Evolutionary conservation across 2,888 invertebrate species (phyloP).

Genomic region (Tetrapedia diversipes): DNA sequence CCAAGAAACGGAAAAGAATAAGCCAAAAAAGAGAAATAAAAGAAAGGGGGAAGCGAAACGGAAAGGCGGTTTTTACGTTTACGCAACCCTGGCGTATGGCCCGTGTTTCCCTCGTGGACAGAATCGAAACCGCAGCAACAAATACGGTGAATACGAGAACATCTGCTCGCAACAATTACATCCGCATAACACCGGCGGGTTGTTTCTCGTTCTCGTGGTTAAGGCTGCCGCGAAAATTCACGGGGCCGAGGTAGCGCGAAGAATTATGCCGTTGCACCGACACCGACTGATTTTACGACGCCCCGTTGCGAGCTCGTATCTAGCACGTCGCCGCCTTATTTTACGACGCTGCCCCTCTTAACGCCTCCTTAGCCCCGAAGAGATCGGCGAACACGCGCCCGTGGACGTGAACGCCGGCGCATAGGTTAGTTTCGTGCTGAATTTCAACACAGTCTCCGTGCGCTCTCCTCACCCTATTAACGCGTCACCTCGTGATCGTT

Average conservation of each 20-base stretch:
- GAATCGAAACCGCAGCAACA: conserved; percentile 9
- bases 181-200: conserved; percentile 32
- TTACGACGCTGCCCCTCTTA: conserved; percentile 71
- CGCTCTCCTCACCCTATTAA: conserved; percentile 26
- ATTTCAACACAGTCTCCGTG: conserved; percentile 22
- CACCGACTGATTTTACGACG: conserved; percentile 71
- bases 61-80: conserved; percentile 25
- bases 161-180: conserved; percentile 65
- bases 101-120: background rate
- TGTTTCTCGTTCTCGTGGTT: conserved; percentile 35
- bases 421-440: conserved; percentile 31
- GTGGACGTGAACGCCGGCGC: conserved; percentile 41
- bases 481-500: no score
- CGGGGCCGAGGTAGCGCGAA: conserved; percentile 57
- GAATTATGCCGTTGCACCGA: conserved; percentile 70
- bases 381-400: conserved; percentile 56
- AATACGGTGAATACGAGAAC: conserved; percentile 26
- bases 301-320: conserved; percentile 65
- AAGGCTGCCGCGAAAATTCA: conserved; percentile 64
- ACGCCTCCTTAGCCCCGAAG: conserved; percentile 68
- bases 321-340: conserved; percentile 71
- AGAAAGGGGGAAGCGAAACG: background rate
- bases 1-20: no score
- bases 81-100: background rate
- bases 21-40: background rate